Base-by-base conservation (phyloP, 1,140 invertebrate genomes). In the Protaetia brevitarsis region DNA sequence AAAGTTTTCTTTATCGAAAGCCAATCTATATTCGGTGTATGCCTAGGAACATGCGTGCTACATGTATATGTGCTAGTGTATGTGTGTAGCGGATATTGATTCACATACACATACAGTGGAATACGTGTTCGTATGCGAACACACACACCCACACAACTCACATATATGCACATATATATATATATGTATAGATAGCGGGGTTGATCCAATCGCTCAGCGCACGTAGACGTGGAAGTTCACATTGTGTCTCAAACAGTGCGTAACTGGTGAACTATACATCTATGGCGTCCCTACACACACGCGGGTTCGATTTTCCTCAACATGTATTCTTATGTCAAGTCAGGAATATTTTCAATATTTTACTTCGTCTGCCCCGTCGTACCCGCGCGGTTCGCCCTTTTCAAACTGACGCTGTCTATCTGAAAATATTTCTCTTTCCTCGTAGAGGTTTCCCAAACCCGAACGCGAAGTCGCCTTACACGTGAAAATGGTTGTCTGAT, bases 11-110 rank as follows among this genome's bases (percentile, higher is more conserved):
- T 67, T 69, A 69, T 69, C 68, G 64, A 66, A 69, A 69, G 61
- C 64, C 68, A 66, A 69, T 69, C 68, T 69, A 69, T 29, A 66
- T 64, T 60, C 60, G 61, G 64, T 58, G 67, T 51, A 51, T 65
- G 59, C 30, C 36, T 60, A 66, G 45, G 68, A 66, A 69, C 68
- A 69, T 69, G 68, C 68, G 68, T 69, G 64, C 66, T 66, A 64
- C 64, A 69, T 69, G 36, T 66, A 61, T 63, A 66, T 67, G 56
- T 59, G 64, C 21, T 60, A 67, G 66, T 64, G 45, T 65, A 69
- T 66, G 68, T 65, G 64, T 69, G 68, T 69, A 64, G 64, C 65
- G 65, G 64, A 66, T 69, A 69, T 69, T 69, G 68, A 69, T 69
- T 69, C 68, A 69, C 68, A 69, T 57, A 69, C 68, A 65, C 68